Evolutionary conservation across 1,140 invertebrate genomes (phyloP).

Genomic region (Nasonia longicornis): DNA sequence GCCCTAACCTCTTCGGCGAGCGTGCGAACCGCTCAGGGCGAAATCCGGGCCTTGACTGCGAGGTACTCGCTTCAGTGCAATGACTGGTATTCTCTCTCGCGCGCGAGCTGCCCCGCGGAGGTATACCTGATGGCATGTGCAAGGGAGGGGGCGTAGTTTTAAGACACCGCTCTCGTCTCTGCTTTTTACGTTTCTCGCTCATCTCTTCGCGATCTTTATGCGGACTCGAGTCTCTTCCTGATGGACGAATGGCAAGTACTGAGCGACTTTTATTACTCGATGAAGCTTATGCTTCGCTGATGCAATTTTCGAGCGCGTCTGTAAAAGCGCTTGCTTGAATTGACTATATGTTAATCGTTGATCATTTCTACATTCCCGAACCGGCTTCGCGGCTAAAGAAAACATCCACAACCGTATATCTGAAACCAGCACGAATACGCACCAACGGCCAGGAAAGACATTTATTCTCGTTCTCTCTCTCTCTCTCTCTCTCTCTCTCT

Average conservation of each 20-base stretch:
- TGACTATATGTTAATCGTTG: too few species aligned
- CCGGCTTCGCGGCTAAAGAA: too few species aligned
- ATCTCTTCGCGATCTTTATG: neutral
- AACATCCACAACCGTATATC: too few species aligned
- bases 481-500: neutral
- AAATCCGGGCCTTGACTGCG: constrained; percentile 16
- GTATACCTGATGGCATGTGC: neutral
- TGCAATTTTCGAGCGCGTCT: too few species aligned
- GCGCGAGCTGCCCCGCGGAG: neutral
- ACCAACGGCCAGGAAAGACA: neutral
- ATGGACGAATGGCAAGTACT: neutral
- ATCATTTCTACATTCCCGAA: too few species aligned
- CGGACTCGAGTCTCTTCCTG: neutral
- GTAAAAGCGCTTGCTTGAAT: too few species aligned
- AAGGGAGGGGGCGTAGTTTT: neutral
- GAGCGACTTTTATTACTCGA: neutral
- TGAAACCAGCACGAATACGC: too few species aligned
- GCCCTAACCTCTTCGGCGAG: constrained; percentile 23
- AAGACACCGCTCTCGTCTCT: constrained; percentile 11
- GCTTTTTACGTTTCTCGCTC: neutral
- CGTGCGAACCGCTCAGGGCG: constrained; percentile 42
- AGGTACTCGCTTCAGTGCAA: constrained; percentile 20
- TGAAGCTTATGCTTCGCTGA: neutral
- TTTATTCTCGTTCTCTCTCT: neutral
- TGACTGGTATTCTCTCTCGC: constrained; percentile 30